Percentiles rank a stretch among this genome's conserved stretches.
phyloP scores from a whole-genome alignment of 2,797 vertebrate species.

The Gallirallus australis region DNA sequence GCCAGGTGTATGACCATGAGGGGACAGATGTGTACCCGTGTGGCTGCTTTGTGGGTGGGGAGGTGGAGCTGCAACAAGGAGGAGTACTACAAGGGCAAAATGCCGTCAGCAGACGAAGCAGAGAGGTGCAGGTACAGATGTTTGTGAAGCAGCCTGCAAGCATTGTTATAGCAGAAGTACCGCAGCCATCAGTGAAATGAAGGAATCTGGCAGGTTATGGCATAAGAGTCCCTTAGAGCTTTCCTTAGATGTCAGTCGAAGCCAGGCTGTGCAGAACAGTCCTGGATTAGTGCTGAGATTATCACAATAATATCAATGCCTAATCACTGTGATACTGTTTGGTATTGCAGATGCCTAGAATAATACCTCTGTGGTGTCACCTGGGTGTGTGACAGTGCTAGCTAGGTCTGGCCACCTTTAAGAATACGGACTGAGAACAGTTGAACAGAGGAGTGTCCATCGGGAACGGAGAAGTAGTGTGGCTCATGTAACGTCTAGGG shows the following conservation, averaged over 20 bases:
- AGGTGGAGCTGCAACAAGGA: neutral
- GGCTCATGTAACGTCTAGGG: neutral
- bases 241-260: neutral
- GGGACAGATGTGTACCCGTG: neutral
- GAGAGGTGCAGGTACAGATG: neutral
- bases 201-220: neutral
- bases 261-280: neutral
- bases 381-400: neutral
- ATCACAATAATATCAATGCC: neutral
- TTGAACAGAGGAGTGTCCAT: neutral
- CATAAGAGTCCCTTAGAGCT: neutral
- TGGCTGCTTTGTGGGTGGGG: neutral
- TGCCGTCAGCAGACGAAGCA: neutral
- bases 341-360: neutral
- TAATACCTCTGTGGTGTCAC: neutral
- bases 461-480: neutral
- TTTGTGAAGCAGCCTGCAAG: neutral
- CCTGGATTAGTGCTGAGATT: neutral
- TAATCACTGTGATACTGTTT: neutral
- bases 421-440: neutral
- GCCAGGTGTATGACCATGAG: neutral
- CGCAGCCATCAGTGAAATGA: neutral
- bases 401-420: neutral
- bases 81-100: neutral
- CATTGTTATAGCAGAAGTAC: neutral